These are phyloP conservation scores for Eugnorisma glareosa DNA, from an alignment of 2,888 invertebrate species.

Conservation along the genomic window DNA sequence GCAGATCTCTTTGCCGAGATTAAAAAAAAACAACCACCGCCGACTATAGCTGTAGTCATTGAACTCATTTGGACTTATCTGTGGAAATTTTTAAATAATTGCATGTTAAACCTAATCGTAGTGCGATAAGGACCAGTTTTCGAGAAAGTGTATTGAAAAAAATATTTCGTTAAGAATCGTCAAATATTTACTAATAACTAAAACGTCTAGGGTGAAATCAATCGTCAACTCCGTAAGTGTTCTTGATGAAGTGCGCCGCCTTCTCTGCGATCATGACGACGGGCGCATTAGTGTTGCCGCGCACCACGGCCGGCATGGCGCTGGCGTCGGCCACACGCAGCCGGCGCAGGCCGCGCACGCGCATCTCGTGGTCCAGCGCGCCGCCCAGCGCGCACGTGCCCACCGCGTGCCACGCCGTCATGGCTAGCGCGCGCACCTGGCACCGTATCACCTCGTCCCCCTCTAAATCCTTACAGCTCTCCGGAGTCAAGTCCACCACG, in stretches of 20 bases:
- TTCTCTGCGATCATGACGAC: conserved; percentile 85
- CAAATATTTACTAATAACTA: neutral
- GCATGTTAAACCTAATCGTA: too few relatives aligned
- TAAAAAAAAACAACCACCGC: too few relatives aligned
- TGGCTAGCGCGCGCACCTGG: conserved; percentile 75
- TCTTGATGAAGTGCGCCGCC: conserved; percentile 81
- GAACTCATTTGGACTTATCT: too few relatives aligned
- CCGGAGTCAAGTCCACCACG: conserved; percentile 74
- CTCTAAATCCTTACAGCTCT: conserved; percentile 72
- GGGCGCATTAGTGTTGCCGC: conserved; percentile 85
- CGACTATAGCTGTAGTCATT: too few relatives aligned
- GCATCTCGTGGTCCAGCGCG: conserved; percentile 77
- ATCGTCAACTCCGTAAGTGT: conserved; percentile 50
- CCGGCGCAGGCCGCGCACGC: conserved; percentile 74
- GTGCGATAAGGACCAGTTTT: too few relatives aligned
- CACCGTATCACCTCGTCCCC: conserved; percentile 84
- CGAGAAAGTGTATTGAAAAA: too few relatives aligned
- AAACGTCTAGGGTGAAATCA: neutral
- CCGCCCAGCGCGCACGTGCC: conserved; percentile 83
- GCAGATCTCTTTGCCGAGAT: too few relatives aligned
- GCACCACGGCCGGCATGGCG: conserved; percentile 79
- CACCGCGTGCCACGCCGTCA: conserved; percentile 85
- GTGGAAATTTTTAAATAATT: too few relatives aligned
- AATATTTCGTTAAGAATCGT: neutral
- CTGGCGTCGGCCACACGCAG: conserved; percentile 85